These are phyloP conservation scores for Stenolophus ochropezus DNA, from an alignment of 2,888 invertebrate genomes.

Conservation along the genomic window DNA sequence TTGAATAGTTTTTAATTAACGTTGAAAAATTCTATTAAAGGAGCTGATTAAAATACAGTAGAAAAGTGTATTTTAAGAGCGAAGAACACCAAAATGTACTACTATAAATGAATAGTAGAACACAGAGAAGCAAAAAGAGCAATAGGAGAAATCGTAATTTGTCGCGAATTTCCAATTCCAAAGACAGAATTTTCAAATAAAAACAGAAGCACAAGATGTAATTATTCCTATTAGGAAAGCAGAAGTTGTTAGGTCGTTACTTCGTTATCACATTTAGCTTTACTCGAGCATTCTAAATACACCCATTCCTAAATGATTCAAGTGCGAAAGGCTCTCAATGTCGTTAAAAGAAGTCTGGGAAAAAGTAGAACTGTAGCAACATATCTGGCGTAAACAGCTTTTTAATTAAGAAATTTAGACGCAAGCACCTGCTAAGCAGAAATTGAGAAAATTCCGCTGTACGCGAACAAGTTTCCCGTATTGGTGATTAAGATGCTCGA, in stretches of 20 bases:
- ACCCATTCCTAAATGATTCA: constrained; percentile 24
- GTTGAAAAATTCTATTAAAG: background rate
- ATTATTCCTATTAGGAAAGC: constrained; percentile 7
- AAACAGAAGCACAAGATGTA: constrained; percentile 13
- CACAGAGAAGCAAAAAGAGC: background rate
- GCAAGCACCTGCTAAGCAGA: constrained; percentile 42
- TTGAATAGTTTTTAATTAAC: too few species aligned
- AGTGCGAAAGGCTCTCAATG: constrained; percentile 25
- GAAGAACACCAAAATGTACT: background rate
- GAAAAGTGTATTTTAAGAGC: background rate
- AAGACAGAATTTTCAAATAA: constrained; percentile 24
- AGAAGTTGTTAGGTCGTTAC: constrained; percentile 28
- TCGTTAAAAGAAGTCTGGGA: constrained; percentile 15
- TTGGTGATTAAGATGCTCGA: constrained; percentile 50
- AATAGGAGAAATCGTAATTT: background rate
- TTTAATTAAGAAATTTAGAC: constrained; percentile 46
- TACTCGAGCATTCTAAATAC: constrained; percentile 43
- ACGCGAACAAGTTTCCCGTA: constrained; percentile 42
- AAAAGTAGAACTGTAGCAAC: constrained; percentile 35
- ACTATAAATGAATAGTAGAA: constrained; percentile 3
- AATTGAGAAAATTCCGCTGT: constrained; percentile 46
- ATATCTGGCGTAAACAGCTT: constrained; percentile 39
- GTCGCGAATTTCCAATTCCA: background rate
- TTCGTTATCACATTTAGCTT: constrained; percentile 36
- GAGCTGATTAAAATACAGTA: too few species aligned